Evolutionary conservation across 2,113 vertebrate species (phyloP), one percentile per base, ranked within the genome.

Genomic region (Pelodiscus sinensis): DNA sequence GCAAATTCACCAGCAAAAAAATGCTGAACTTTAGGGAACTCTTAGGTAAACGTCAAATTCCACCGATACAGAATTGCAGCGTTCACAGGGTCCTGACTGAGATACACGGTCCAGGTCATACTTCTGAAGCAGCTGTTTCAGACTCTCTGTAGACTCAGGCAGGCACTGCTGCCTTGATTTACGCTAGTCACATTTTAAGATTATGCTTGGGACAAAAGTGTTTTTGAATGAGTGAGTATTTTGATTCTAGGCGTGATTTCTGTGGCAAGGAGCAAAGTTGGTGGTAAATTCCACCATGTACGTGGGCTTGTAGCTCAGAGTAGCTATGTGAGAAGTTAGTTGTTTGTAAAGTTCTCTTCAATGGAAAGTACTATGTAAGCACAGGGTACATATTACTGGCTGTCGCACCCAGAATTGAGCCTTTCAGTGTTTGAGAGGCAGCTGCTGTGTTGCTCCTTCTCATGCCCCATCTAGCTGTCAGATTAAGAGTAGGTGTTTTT

Each of bases 401-500:
- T 81, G 18, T 51, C 85, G 86, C 79, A 9, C 29, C 9, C 6
- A 78, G 29, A 0, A 0, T 87, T 57, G 44, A 82, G 52, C 52
- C 79, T 86, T 15, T 6, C 0, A 0, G 51, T 79, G 27, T 55
- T 91, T 87, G 1, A 86, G 27, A 81, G 87, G 92, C 94, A 79
- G 91, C 81, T 83, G 85, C 31, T 55, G 12, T n/a, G 27, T 73
- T 5, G 38, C 9, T 12, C 1, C 81, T 60, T 38, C 24, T 38
- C 1, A 0, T 0, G 1, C 5, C 50, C 21, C 1, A 88, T 1
- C 24, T 75, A 88, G 88, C 96, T 96, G 96, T 96, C 92, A 94
- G 94, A 84, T 88, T 2, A 86, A 78, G 82, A 79, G 73, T 5
- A 94, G 95, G 94, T 97, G 97, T 94, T 94, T 93, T 94, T 92